Evolutionary conservation across 2,888 invertebrate species (phyloP), one percentile per base, ranked within the genome.

Genomic region (Macrophya annulata): DNA sequence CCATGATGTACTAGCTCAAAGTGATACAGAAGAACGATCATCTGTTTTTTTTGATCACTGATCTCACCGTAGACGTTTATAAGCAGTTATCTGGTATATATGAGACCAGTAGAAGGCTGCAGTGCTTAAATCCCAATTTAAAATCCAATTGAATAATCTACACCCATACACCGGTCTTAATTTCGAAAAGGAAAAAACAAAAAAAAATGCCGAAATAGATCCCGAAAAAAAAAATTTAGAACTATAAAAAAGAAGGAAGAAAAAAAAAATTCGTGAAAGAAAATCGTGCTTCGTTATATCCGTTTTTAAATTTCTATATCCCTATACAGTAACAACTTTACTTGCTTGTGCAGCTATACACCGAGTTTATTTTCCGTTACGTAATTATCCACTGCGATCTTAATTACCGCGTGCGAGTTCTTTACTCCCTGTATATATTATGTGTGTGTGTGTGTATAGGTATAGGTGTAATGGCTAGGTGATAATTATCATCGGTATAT

Each of bases 311-410:
- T 31, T 31, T 9, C 10, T 65, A 37, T 71, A 6, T 31, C 8
- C 65, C 65, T 31, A 65, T n/a, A n/a, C 62, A 1, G 10, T 17
- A 59, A 6, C 2, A n/a, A 8, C 59, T 21, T 21, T 8, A 15
- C 1, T 51, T 51, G n/a, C 5, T 6, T n/a, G 62, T 31, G 31
- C 31, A 62, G 62, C 25, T 62, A 21, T 12, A 9, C 10, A 25
- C 21, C 62, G 25, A n/a, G 12, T 74, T 74, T 45, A 25, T 74
- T 45, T 25, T 43, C 72, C 72, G 72, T 74, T 74, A 74, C n/a
- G 72, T 45, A 45, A 74, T 74, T 74, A 74, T 5, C 31, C 17
- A 15, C 15, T 37, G 25, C 31, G 12, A 25, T 31, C 9, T 31
- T 37, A 31, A 37, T 68, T 68, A 68, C 12, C 37, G 68, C 68